Evolutionary conservation across 1,140 invertebrate species (phyloP).

Genomic region (Tenebrio molitor): DNA sequence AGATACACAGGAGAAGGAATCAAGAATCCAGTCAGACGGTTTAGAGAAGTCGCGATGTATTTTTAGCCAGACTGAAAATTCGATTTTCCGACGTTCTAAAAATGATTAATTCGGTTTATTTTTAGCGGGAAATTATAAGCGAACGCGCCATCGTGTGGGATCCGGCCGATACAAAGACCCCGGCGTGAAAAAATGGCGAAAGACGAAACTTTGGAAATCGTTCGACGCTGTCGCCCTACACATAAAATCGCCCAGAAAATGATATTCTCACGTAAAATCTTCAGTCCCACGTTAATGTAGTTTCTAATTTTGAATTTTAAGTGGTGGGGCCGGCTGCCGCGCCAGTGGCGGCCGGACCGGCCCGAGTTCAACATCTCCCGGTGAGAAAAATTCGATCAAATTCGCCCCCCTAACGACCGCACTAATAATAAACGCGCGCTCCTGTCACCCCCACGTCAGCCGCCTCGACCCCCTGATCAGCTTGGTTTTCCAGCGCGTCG

Average conservation of each 20-base stretch:
- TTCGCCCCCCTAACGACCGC: neutral
- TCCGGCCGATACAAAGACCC: no score
- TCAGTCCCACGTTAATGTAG: conserved; percentile 24
- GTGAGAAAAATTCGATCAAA: conserved; percentile 50
- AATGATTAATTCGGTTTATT: no score
- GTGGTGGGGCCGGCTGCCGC: conserved; percentile 58
- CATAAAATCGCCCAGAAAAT: neutral
- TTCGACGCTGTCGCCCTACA: no score
- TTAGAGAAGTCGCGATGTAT: neutral
- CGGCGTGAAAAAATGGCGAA: no score
- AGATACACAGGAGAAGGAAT: neutral
- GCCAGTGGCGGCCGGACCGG: conserved; percentile 62
- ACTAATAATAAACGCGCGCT: neutral
- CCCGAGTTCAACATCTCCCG: conserved; percentile 60
- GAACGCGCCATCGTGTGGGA: no score
- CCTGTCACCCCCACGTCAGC: no score
- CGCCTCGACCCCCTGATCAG: no score
- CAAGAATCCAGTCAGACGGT: neutral
- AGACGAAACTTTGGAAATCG: no score
- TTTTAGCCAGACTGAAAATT: neutral
- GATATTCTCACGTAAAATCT: conserved; percentile 17
- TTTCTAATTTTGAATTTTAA: conserved; percentile 60
- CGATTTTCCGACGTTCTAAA: neutral
- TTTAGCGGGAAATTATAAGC: no score
- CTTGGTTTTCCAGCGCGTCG: conserved; percentile 18